Conservation (phyloP, 2,888 invertebrate genomes). For the Dryocosmus kuriphilus region DNA sequence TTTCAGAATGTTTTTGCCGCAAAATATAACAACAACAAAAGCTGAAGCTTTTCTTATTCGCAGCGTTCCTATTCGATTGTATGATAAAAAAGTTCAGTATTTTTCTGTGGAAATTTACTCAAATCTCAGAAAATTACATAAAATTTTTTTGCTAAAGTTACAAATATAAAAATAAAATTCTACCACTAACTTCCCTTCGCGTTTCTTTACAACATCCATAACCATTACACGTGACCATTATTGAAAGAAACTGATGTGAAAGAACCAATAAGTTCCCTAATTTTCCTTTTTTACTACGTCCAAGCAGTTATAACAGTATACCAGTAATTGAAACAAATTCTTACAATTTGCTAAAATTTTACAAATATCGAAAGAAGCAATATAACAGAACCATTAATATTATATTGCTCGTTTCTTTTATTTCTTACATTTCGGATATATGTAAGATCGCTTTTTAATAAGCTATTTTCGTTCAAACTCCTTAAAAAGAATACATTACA, state of each 20-base stretch:
- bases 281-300: not conserved
- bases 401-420: not conserved
- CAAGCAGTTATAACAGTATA: not conserved
- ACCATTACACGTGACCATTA: not conserved
- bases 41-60: slow-evolving; percentile 42
- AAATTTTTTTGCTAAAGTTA: not conserved
- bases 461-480: too few species aligned
- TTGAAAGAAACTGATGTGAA: not conserved
- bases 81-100: slow-evolving; percentile 50
- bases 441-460: too few species aligned
- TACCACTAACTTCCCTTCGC: not conserved
- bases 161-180: not conserved
- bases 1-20: too few species aligned
- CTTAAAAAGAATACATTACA: too few species aligned
- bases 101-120: slow-evolving; percentile 45
- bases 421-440: not conserved
- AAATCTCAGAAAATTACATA: not conserved
- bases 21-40: not conserved
- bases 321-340: not conserved
- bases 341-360: not conserved
- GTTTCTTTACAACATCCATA: not conserved
- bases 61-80: slow-evolving; percentile 51
- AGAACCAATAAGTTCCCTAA: not conserved
- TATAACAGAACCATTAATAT: not conserved
- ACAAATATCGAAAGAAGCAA: not conserved